Conservation (phyloP, 2,888 invertebrate species). For the Mythimna lalbum region DNA sequence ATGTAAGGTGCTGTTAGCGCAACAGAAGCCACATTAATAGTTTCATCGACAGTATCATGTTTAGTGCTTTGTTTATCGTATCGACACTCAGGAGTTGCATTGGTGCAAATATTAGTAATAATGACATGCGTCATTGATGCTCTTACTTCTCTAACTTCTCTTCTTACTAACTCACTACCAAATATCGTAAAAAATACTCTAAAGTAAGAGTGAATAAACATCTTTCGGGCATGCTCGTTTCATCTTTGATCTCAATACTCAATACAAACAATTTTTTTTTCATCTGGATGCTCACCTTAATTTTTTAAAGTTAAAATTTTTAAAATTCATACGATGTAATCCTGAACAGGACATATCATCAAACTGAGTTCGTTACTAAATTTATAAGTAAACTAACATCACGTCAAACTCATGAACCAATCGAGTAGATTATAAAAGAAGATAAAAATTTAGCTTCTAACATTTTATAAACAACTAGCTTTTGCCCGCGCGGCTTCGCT, state of each 20-base stretch:
- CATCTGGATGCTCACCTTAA: no score
- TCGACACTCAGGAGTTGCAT: slow-evolving; percentile 7
- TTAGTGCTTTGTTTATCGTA: slow-evolving; percentile 27
- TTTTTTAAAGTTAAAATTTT: no score
- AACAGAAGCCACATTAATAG: slow-evolving; percentile 34
- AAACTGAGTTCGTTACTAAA: no score
- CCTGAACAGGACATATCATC: no score
- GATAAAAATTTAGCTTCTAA: neutral
- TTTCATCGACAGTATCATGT: slow-evolving; percentile 39
- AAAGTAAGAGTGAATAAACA: neutral
- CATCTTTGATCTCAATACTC: no score
- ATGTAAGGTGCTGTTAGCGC: slow-evolving; percentile 27
- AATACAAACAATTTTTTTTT: no score
- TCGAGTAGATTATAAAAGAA: neutral
- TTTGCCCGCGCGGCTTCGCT: no score
- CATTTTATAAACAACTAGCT: neutral
- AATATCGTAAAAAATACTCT: neutral
- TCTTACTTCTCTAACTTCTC: neutral
- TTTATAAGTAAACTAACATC: no score
- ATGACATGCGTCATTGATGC: slow-evolving; percentile 6
- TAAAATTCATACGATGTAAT: no score
- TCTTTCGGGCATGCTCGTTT: neutral
- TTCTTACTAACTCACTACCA: neutral
- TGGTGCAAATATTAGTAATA: slow-evolving; percentile 11
- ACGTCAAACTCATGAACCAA: no score